A percentile compares a stretch with the other conserved stretches of the same genome.
phyloP scores from a whole-genome alignment of 2,888 invertebrate species.

The Blera fallax region DNA sequence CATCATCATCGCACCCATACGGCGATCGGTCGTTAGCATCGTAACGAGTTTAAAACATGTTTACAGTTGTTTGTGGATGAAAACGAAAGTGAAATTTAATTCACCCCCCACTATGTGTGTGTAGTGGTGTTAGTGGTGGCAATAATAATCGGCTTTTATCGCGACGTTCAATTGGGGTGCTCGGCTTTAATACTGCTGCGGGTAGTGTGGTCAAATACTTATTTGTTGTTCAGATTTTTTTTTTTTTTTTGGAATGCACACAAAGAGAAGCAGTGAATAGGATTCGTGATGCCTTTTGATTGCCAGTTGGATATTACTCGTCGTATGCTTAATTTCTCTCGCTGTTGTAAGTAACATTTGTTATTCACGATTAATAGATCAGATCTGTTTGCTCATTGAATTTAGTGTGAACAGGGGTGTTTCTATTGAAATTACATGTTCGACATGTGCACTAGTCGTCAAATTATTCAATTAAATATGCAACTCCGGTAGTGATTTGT shows the following conservation, averaged over 20 bases:
- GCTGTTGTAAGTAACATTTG: conserved; percentile 21
- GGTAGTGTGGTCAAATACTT: background rate
- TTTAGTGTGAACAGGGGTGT: too few relatives aligned
- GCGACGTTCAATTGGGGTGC: conserved; percentile 13
- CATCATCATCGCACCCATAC: conserved; percentile 45
- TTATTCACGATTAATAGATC: background rate
- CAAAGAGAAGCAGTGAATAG: background rate
- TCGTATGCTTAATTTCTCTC: background rate
- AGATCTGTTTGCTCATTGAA: background rate
- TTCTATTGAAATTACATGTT: background rate
- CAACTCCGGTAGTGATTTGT: too few relatives aligned
- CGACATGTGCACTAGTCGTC: background rate
- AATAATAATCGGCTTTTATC: conserved; percentile 51
- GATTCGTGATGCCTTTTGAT: background rate
- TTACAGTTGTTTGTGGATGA: conserved; percentile 40
- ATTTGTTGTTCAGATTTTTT: background rate
- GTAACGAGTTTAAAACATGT: conserved; percentile 59
- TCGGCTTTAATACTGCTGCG: background rate
- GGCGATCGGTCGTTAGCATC: conserved; percentile 61
- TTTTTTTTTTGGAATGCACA: background rate
- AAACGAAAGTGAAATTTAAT: conserved; percentile 67
- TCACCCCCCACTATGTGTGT: conserved; percentile 12
- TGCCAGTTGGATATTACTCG: conserved; percentile 13
- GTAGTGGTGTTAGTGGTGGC: conserved; percentile 6
- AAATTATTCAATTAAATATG: too few relatives aligned